Evolutionary conservation across 2,113 vertebrate genomes (phyloP), one percentile per base, ranked within the genome.

Genomic region (Argyrosomus japonicus): DNA sequence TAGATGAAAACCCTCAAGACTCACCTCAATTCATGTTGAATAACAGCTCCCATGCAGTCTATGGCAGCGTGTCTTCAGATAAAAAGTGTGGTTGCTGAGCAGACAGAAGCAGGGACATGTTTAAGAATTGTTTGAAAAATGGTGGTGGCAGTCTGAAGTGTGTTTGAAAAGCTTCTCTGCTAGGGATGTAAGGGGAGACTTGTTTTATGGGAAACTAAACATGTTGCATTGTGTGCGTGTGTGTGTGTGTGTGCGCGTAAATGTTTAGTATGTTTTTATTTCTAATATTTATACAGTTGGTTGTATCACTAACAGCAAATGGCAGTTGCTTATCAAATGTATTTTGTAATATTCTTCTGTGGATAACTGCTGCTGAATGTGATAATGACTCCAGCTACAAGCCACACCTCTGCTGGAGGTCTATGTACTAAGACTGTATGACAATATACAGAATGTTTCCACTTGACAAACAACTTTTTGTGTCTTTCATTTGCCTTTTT

Each of bases 21-120:
- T 25, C 67, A 23, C 83, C 83, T 0, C 84, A 89, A 0, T 92
- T 92, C 75, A 88, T 87, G 83, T 72, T 97, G 62, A 88, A 81
- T 14, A 92, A 94, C 47, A 95, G 95, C 77, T 96, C 96, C 78
- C 96, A 93, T 50, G 94, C 97, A 0, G 88, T 99, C 53, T 54
- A 91, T 0, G 54, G 88, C 57, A 36, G 80, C 0, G 43, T 0
- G 47, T 17, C 88, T 4, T 32, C 70, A 1, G 85, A 96, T 64
- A 96, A 95, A 72, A 93, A 81, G 77, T 97, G 97, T 81, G 77
- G 87, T 0, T 98, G 97, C 8, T 97, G 92, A 97, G 65, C 1
- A 12, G 50, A 63, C 58, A 21, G 65, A 63, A 27, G 40, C 17
- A n/a, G 15, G n/a, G 40, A 10, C 1, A 9, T 29, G 0, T 40